Evolutionary conservation across 2,113 vertebrate species (phyloP).

Genomic region (Coryphaenoides rupestris): DNA sequence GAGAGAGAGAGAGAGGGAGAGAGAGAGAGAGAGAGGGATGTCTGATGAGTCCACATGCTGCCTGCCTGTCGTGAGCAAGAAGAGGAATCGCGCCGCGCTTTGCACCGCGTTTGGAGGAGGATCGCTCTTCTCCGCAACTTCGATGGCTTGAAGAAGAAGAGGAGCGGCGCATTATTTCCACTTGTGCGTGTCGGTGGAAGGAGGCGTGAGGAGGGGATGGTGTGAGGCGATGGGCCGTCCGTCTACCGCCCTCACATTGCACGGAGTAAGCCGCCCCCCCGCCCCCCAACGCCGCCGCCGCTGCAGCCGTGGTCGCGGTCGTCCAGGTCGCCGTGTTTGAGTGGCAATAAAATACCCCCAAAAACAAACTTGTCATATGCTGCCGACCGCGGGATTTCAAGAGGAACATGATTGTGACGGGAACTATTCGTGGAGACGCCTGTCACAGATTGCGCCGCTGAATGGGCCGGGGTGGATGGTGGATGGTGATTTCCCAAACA

Average conservation of each 20-base stretch:
- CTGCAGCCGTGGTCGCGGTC: too few species aligned
- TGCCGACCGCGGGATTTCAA: constrained; percentile 57
- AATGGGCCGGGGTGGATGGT: constrained; percentile 66
- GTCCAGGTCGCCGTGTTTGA: constrained; percentile 51
- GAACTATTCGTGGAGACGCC: constrained; percentile 67
- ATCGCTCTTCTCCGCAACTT: constrained; percentile 61
- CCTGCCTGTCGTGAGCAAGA: constrained; percentile 47
- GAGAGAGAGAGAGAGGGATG: constrained; percentile 35
- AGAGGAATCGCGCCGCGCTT: too few species aligned
- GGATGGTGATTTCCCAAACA: constrained; percentile 68
- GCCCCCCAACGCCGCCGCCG: too few species aligned
- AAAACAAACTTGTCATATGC: constrained; percentile 70
- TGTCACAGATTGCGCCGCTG: constrained; percentile 60
- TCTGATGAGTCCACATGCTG: constrained; percentile 16
- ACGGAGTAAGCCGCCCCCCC: constrained; percentile 37
- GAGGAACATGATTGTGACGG: constrained; percentile 66
- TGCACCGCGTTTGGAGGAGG: constrained; percentile 49
- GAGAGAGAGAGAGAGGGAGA: constrained; percentile 26
- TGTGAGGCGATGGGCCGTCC: constrained; percentile 62
- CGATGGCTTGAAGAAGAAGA: constrained; percentile 58
- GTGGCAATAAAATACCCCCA: constrained; percentile 34
- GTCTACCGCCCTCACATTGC: constrained; percentile 66
- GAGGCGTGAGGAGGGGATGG: too few species aligned
- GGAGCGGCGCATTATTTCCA: constrained; percentile 46
- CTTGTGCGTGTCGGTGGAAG: constrained; percentile 61